Conservation (phyloP, 2,888 invertebrate species). For the Eustalomyia histrio region DNA sequence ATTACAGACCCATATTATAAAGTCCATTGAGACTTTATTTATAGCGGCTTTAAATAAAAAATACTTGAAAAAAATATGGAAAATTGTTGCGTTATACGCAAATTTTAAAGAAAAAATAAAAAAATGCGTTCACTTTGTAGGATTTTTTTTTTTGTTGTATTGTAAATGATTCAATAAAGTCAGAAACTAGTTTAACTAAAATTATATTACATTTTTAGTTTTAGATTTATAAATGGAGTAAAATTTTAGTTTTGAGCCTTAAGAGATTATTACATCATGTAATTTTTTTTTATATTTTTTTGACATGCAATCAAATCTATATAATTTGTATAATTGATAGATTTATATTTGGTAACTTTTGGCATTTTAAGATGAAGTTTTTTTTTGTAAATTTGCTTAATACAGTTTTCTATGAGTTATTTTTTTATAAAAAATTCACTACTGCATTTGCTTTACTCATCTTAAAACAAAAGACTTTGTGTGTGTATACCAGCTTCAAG, state of each 20-base stretch:
- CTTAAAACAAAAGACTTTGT: conserved; percentile 20
- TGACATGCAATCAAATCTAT: background rate
- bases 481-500: too few species aligned
- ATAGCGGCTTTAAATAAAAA: conserved; percentile 37
- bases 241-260: conserved; percentile 44
- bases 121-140: conserved; percentile 56
- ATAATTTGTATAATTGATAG: background rate
- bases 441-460: background rate
- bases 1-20: conserved; percentile 18
- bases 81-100: conserved; percentile 61
- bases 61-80: background rate
- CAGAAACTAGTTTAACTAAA: background rate
- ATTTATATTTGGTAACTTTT: background rate
- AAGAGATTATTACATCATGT: conserved; percentile 61
- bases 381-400: background rate
- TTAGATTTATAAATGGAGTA: conserved; percentile 38
- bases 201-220: background rate
- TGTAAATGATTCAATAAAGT: conserved; percentile 3
- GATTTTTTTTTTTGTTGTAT: conserved; percentile 17
- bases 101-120: conserved; percentile 48
- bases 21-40: conserved; percentile 57
- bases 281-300: conserved; percentile 22
- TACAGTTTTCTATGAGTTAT: too few species aligned
- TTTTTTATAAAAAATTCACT: too few species aligned
- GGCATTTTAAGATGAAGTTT: background rate